A percentile compares a stretch with the other conserved stretches of the same genome.
Evolutionary conservation across 2,113 vertebrate species (phyloP).

Genomic region (Puma concolor): DNA sequence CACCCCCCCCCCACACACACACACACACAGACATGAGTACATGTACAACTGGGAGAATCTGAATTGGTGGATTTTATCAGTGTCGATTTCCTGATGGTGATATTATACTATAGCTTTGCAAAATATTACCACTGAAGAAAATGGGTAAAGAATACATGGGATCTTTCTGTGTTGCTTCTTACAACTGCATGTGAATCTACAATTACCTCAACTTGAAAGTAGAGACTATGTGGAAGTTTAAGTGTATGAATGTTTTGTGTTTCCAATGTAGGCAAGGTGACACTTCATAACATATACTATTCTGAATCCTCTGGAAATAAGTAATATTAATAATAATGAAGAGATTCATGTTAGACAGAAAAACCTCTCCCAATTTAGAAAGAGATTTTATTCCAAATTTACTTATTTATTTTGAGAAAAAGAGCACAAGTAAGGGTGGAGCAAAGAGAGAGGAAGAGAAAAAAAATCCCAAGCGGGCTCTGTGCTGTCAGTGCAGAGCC

Average conservation of each 20-base stretch:
- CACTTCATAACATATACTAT: not conserved
- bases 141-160: not conserved
- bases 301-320: not conserved
- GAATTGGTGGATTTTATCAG: not conserved
- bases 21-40: not conserved
- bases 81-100: not conserved
- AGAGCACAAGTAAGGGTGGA: too few species aligned
- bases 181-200: not conserved
- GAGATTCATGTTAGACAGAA: not conserved
- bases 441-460: too few species aligned
- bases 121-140: not conserved
- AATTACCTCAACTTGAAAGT: not conserved
- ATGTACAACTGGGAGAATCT: not conserved
- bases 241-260: not conserved
- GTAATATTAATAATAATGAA: not conserved
- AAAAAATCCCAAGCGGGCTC: too few species aligned
- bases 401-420: too few species aligned
- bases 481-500: too few species aligned
- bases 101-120: not conserved
- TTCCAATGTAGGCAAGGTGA: not conserved
- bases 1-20: not conserved
- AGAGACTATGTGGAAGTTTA: not conserved
- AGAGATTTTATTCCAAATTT: not conserved
- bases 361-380: not conserved
- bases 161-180: not conserved